phyloP scores from a whole-genome alignment of 35 echinoderm and acorn worm species.

The Nesometra sesokonis region DNA sequence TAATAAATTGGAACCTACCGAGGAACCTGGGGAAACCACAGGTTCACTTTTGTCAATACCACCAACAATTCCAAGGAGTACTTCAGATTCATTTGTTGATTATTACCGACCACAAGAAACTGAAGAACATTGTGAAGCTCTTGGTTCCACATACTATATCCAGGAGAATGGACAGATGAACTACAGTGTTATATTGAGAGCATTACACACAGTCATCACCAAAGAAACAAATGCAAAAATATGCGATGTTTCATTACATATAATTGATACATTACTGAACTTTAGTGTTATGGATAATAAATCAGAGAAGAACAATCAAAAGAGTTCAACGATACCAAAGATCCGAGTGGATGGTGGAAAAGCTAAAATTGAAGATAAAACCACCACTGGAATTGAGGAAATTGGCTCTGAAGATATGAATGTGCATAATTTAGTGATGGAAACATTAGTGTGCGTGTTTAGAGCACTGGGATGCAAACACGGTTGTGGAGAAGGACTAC shows the following conservation, averaged over 20 bases:
- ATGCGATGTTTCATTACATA: slow-evolving; percentile 78
- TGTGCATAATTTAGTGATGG: slow-evolving; percentile 88
- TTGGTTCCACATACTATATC: slow-evolving; percentile 90
- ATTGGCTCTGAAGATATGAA: slow-evolving; percentile 82
- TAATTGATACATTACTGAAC: slow-evolving; percentile 84
- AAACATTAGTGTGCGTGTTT: slow-evolving; percentile 84
- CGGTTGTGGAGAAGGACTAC: slow-evolving; percentile 91
- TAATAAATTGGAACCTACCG: not conserved
- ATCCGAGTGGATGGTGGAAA: slow-evolving; percentile 96
- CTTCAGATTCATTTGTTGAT: slow-evolving; percentile 93
- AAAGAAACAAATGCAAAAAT: slow-evolving; percentile 77
- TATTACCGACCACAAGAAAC: slow-evolving; percentile 60
- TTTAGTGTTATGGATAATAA: slow-evolving; percentile 85
- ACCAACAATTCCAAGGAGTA: slow-evolving; percentile 64
- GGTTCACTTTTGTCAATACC: not conserved
- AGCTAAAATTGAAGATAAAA: slow-evolving; percentile 45
- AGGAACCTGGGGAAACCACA: not conserved
- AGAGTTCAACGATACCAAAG: slow-evolving; percentile 58
- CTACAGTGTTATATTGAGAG: slow-evolving; percentile 76
- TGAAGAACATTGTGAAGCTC: slow-evolving; percentile 76
- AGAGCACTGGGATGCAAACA: slow-evolving; percentile 85
- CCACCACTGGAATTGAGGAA: slow-evolving; percentile 60
- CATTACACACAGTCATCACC: slow-evolving; percentile 77
- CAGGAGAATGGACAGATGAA: slow-evolving; percentile 93
- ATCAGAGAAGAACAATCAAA: slow-evolving; percentile 39